Evolutionary conservation across 2,888 invertebrate species (phyloP).

Genomic region (Mesorhabditis belari): DNA sequence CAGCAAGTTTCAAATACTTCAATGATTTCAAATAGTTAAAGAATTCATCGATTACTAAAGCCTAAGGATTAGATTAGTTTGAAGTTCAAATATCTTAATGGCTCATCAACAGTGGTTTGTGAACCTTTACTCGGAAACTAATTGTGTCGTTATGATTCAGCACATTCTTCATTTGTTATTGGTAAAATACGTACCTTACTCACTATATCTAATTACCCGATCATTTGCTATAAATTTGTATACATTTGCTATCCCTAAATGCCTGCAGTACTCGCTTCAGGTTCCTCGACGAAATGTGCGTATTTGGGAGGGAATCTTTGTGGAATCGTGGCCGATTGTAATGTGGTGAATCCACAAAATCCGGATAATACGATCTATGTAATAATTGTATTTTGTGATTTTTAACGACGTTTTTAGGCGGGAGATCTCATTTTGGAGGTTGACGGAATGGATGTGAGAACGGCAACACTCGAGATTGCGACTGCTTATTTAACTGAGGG

Average conservation of each 20-base stretch:
- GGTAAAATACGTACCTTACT: too few relatives aligned
- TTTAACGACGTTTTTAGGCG: slow-evolving; percentile 10
- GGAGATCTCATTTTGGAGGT: slow-evolving; percentile 36
- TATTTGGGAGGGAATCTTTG: slow-evolving; percentile 13
- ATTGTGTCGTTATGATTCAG: too few relatives aligned
- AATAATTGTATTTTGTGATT: background rate
- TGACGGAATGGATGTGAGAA: slow-evolving; percentile 29
- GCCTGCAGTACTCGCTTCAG: too few relatives aligned
- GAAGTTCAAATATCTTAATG: too few relatives aligned
- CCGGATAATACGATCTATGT: background rate
- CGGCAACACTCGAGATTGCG: slow-evolving; percentile 32
- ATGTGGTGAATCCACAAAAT: slow-evolving; percentile 17
- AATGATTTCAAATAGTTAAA: too few relatives aligned
- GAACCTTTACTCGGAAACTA: too few relatives aligned
- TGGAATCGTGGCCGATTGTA: slow-evolving; percentile 30
- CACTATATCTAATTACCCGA: too few relatives aligned
- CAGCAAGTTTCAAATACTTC: background rate
- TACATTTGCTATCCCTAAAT: background rate
- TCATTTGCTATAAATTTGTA: too few relatives aligned
- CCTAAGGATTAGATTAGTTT: too few relatives aligned
- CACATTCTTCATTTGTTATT: too few relatives aligned
- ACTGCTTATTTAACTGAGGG: slow-evolving; percentile 2
- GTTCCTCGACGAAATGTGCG: background rate
- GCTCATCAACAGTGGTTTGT: too few relatives aligned
- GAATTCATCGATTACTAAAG: too few relatives aligned